Base-by-base conservation (phyloP, 2,888 invertebrate genomes). In the Mermis nigrescens region DNA sequence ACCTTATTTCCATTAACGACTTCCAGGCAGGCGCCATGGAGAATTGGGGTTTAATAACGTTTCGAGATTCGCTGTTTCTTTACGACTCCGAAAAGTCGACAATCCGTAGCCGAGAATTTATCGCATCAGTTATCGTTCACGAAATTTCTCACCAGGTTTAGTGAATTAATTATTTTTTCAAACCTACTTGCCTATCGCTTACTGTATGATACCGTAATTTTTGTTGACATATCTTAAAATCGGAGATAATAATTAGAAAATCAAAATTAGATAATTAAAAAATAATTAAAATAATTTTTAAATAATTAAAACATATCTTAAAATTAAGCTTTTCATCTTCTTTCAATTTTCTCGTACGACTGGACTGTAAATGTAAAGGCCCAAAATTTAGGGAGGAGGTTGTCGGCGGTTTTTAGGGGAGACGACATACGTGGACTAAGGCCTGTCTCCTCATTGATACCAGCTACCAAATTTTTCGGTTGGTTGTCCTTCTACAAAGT, bases 1-100 rank as follows among this genome's bases (percentile, higher is more conserved):
- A 69, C 52, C 57, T 69, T 45, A 58, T 69, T 7, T 69, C 70
- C 12, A 58, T 70, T 24, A 67, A 68, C 55, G 70, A 69, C 55
- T 69, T 69, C 58, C 65, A 65, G 29, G 68, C 69, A 53, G 69
- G 69, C 3, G 69, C 69, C 1, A 69, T 69, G 69, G 69, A 69
- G 56, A 70, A 70, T 61, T 70, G 68, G 68, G 69, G 69, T 2
- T 58, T 69, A 24, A 63, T 67, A 4, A 60, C 57, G 2, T 63
- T 57, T 61, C 67, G 62, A 4, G 69, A 70, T 58, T 61, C 64
- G 1, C 61, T 64, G 7, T 56, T 69, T 1, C 61, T 70, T 15
- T 67, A 64, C 63, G 61, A 66, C 38, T 62, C 64, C 19, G 57
- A 61, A 7, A 62, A 62, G 4, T 63, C 67, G 24, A 69, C 73